Conservation (phyloP, 2,797 vertebrate genomes). For the Phoxinus dragarum region DNA sequence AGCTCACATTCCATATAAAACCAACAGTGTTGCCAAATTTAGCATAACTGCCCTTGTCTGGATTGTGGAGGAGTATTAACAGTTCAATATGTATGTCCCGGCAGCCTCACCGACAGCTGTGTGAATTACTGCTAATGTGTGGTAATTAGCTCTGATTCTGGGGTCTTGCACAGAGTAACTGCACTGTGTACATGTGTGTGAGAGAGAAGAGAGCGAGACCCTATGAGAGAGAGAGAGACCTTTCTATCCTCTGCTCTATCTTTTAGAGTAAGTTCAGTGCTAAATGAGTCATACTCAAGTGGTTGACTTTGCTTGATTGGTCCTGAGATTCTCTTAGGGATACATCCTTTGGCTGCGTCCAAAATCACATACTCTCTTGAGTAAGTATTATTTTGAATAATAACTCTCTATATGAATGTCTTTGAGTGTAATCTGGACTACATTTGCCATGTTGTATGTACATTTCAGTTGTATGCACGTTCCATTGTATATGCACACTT, state of each 20-base stretch:
- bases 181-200: conserved; percentile 3
- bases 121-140: conserved; percentile 52
- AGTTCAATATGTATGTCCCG: conserved; percentile 39
- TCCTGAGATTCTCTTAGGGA: not conserved
- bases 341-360: too few species aligned
- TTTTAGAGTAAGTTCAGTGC: conserved; percentile 16
- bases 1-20: conserved; percentile 17
- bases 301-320: not conserved
- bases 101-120: conserved; percentile 57
- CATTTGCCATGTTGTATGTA: too few species aligned
- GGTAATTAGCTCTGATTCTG: conserved; percentile 61
- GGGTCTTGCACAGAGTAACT: conserved; percentile 52
- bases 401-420: too few species aligned
- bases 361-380: too few species aligned
- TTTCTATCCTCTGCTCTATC: not conserved
- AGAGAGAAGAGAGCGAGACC: not conserved
- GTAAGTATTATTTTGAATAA: too few species aligned
- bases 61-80: conserved; percentile 17
- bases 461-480: too few species aligned
- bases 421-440: too few species aligned
- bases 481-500: too few species aligned
- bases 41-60: conserved; percentile 23
- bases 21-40: conserved; percentile 7
- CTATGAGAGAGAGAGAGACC: not conserved
- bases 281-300: conserved; percentile 27